Conservation (phyloP, 2,888 invertebrate genomes). For the Pandemis heparana region DNA sequence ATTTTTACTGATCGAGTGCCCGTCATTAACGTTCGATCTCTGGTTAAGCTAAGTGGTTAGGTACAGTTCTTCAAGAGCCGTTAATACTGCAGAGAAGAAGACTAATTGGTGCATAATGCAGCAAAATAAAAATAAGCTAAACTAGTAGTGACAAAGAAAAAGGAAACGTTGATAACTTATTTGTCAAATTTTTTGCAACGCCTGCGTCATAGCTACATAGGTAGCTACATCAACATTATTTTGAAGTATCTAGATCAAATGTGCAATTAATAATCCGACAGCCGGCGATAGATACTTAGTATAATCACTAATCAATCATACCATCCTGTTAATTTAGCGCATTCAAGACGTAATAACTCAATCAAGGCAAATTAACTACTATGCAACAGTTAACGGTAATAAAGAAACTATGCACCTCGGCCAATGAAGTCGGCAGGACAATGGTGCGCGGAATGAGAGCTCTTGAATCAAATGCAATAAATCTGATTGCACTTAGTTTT, state of each 20-base stretch:
- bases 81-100: neutral
- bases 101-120: neutral
- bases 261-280: neutral
- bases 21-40: conserved; percentile 18
- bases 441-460: conserved; percentile 14
- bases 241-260: neutral
- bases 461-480: conserved; percentile 12
- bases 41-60: neutral
- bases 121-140: no score
- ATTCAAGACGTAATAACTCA: conserved; percentile 28
- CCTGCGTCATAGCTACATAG: no score
- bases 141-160: no score
- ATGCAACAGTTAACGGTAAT: conserved; percentile 14
- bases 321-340: conserved; percentile 22
- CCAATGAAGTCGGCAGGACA: conserved; percentile 39
- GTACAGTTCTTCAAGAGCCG: neutral
- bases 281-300: neutral
- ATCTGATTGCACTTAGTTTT: conserved; percentile 13
- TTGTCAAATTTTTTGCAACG: no score
- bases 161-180: neutral
- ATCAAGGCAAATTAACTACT: conserved; percentile 27
- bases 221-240: no score
- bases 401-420: conserved; percentile 25
- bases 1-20: conserved; percentile 33
- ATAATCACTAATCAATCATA: conserved; percentile 1